These are phyloP conservation scores for Lampris incognitus DNA, from an alignment of 2,113 vertebrate species.

Conservation along the genomic window DNA sequence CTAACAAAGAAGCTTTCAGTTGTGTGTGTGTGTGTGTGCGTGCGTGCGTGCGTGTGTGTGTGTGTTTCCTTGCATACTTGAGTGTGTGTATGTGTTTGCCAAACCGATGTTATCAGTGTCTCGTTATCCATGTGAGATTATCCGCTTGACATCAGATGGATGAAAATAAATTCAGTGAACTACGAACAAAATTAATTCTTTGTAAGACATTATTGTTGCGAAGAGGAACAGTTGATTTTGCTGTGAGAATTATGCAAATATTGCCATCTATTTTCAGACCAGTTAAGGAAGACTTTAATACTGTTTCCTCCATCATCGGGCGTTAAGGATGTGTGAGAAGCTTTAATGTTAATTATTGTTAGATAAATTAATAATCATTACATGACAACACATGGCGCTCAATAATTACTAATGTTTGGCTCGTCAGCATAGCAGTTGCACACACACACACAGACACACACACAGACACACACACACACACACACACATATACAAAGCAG, in stretches of 20 bases:
- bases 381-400: background rate
- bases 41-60: background rate
- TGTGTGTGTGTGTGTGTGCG: background rate
- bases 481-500: constrained; percentile 29
- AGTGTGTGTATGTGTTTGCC: background rate
- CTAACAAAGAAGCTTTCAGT: constrained; percentile 9
- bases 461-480: constrained; percentile 15
- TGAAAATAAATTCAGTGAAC: no score
- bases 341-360: no score
- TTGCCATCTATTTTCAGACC: no score
- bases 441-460: constrained; percentile 12
- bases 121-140: background rate
- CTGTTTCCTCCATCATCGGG: no score
- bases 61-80: background rate
- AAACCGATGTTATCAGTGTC: no score
- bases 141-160: background rate
- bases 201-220: no score
- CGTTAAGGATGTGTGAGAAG: no score
- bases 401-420: background rate
- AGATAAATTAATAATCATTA: background rate
- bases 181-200: no score
- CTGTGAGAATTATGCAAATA: no score
- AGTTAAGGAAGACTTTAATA: no score
- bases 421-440: background rate
- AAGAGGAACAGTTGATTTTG: no score